phyloP scores from a whole-genome alignment of 1,140 invertebrate species.

The Drosophila equinoxialis region DNA sequence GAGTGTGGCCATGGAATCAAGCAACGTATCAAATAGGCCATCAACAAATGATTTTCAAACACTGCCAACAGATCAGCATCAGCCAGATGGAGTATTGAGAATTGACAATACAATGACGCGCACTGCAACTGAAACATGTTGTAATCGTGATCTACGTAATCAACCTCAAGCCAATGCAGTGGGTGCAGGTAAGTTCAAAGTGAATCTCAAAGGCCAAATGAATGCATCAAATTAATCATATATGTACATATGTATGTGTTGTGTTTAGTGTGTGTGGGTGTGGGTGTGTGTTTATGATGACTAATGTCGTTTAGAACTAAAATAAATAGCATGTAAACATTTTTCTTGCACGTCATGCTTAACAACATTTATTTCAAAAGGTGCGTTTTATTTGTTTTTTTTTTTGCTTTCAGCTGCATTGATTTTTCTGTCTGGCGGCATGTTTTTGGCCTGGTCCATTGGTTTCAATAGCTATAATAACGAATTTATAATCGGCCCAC shows the following conservation, averaged over 20 bases:
- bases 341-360: background rate
- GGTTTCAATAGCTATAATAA: slow-evolving; percentile 38
- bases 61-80: slow-evolving; percentile 1
- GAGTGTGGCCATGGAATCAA: background rate
- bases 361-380: background rate
- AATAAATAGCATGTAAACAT: background rate
- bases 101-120: no score
- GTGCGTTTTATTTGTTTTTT: background rate
- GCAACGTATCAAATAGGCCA: slow-evolving; percentile 27
- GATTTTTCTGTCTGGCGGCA: slow-evolving; percentile 61
- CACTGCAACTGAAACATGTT: slow-evolving; percentile 28
- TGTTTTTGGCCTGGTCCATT: slow-evolving; percentile 74
- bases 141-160: slow-evolving; percentile 61
- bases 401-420: slow-evolving; percentile 42
- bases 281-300: background rate
- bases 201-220: background rate
- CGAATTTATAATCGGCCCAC: slow-evolving; percentile 36
- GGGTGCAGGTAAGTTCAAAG: slow-evolving; percentile 43
- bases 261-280: background rate
- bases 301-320: slow-evolving; percentile 1
- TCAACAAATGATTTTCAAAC: slow-evolving; percentile 20
- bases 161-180: slow-evolving; percentile 67
- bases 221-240: slow-evolving; percentile 3
- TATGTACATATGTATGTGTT: background rate
- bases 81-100: no score